These are phyloP conservation scores for Brienomyrus longianalis DNA, from an alignment of 2,113 vertebrate species.

Conservation along the genomic window DNA sequence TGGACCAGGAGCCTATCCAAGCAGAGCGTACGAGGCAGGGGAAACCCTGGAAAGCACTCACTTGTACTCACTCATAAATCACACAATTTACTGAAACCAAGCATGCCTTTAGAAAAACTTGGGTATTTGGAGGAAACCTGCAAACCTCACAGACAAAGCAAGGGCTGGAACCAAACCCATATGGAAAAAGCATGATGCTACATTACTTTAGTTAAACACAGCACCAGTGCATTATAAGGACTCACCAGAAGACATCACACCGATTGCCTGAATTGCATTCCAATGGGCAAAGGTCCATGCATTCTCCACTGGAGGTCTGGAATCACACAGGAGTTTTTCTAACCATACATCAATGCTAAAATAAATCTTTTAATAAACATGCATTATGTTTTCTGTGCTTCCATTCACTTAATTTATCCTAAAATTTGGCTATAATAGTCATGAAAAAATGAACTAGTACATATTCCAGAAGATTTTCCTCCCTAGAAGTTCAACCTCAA, in stretches of 20 bases:
- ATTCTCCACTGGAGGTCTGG: slow-evolving; percentile 70
- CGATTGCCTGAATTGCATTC: slow-evolving; percentile 79
- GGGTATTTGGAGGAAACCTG: not conserved
- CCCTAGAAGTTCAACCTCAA: not conserved
- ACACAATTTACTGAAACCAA: not conserved
- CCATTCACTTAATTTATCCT: not conserved
- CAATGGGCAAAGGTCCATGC: slow-evolving; percentile 84
- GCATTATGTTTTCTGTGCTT: not conserved
- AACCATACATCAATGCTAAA: not conserved
- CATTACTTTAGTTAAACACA: not conserved
- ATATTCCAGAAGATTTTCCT: not conserved
- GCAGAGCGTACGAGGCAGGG: not conserved
- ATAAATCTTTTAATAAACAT: not conserved
- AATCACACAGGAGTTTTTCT: slow-evolving; percentile 23
- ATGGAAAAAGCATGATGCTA: too few species aligned
- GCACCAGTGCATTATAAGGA: slow-evolving; percentile 12
- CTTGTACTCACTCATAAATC: not conserved
- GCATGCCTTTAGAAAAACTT: not conserved
- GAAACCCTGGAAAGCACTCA: not conserved
- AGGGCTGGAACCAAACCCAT: not conserved
- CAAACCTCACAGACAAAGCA: not conserved
- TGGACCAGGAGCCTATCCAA: not conserved
- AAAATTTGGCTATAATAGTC: not conserved
- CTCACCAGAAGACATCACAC: slow-evolving; percentile 95
- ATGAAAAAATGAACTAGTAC: not conserved